phyloP scores from a whole-genome alignment of 2,113 vertebrate genomes.

The Ctenodactylus gundi region DNA sequence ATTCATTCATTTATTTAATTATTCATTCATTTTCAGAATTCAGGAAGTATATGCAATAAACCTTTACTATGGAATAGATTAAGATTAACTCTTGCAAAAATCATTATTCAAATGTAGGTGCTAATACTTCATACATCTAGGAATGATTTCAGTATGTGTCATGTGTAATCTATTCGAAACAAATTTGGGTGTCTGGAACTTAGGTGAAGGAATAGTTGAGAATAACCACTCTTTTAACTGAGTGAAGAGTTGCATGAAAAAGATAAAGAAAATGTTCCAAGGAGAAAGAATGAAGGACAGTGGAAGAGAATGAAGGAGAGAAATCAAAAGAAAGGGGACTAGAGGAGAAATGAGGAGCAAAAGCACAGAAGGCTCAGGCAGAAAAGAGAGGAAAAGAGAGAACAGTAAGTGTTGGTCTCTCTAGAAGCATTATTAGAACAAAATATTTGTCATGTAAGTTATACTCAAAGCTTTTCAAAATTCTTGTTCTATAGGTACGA shows the following conservation, averaged over 20 bases:
- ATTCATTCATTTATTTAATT: no score
- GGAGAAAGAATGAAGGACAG: not conserved
- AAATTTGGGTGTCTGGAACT: slow-evolving; percentile 23
- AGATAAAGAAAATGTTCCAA: not conserved
- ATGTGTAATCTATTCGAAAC: slow-evolving; percentile 22
- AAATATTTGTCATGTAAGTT: not conserved
- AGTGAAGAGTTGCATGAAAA: not conserved
- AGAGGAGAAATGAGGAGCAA: not conserved
- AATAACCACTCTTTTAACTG: not conserved
- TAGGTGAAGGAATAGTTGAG: not conserved
- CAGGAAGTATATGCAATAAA: not conserved
- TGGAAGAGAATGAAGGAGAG: not conserved
- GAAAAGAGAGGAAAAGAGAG: not conserved
- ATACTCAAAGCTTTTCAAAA: not conserved
- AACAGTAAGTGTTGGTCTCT: not conserved
- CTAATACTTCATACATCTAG: slow-evolving; percentile 7
- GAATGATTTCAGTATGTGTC: not conserved
- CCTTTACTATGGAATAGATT: slow-evolving; percentile 27
- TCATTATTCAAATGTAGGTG: slow-evolving; percentile 35
- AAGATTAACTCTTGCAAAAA: not conserved
- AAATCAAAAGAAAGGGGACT: not conserved
- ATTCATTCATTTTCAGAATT: not conserved
- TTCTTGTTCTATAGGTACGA: not conserved
- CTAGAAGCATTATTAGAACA: not conserved
- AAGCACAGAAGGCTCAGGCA: no score